These are phyloP conservation scores for Corythucha ciliata DNA, from an alignment of 2,888 invertebrate genomes.

Conservation along the genomic window DNA sequence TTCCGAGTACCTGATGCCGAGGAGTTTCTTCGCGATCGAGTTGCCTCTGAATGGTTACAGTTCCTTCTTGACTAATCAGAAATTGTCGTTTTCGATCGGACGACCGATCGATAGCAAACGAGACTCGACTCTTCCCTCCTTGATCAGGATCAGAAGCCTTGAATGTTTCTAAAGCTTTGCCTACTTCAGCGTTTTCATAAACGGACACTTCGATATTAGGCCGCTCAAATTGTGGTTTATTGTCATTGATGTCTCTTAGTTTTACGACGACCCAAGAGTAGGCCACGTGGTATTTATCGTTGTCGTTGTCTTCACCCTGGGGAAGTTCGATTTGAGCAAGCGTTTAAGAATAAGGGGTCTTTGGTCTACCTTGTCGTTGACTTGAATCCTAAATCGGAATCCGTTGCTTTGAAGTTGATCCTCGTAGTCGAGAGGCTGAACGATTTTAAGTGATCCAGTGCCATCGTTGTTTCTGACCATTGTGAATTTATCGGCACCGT, in stretches of 20 bases:
- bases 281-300: constrained; percentile 94
- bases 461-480: constrained; percentile 95
- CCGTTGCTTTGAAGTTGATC: constrained; percentile 90
- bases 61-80: constrained; percentile 88
- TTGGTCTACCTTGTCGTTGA: constrained; percentile 62
- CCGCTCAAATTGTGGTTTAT: constrained; percentile 87
- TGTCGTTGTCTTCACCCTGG: constrained; percentile 82
- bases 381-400: constrained; percentile 88
- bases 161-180: constrained; percentile 84
- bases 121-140: constrained; percentile 83
- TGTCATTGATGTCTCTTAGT: constrained; percentile 92
- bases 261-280: constrained; percentile 92
- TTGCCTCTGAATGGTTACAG: constrained; percentile 84
- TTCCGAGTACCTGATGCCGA: constrained; percentile 60
- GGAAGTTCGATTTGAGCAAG: too few species aligned
- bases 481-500: constrained; percentile 92
- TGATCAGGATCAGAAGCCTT: constrained; percentile 94
- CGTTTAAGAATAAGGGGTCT: not conserved
- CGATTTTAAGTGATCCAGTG: constrained; percentile 88
- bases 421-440: constrained; percentile 91
- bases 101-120: constrained; percentile 82
- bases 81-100: constrained; percentile 91
- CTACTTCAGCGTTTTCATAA: constrained; percentile 84
- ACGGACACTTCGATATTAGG: constrained; percentile 88
- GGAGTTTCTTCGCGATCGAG: constrained; percentile 92